Evolutionary conservation across 2,797 vertebrate species (phyloP), one percentile per base, ranked within the genome.

Genomic region (Lacerta agilis): DNA sequence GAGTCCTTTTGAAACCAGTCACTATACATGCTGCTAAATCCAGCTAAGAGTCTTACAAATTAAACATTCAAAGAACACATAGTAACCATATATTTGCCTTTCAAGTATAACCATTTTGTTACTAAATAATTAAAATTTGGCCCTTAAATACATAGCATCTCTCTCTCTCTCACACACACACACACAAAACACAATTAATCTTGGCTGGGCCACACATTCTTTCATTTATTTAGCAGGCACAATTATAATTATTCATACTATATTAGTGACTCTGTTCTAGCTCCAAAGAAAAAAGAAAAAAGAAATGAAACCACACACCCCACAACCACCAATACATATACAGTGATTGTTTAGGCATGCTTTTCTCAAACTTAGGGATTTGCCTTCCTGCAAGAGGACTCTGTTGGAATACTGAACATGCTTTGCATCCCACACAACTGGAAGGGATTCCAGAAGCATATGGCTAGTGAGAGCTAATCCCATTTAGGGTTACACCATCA

Each of bases 401-500:
- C 91, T 82, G 36, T 86, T 90, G 55, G 86, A 8, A 58, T 38
- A 79, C 33, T n/a, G 80, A 92, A 87, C 79, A 43, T 77, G 83
- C 91, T 67, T 41, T 85, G 38, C 49, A 86, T 87, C 66, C 69
- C 87, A 86, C 78, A 89, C 2, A 7, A n/a, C 5, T 85, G n/a
- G 38, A 13, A 61, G n/a, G 76, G 10, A 3, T 43, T 80, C 23
- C 76, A 88, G 66, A 81, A 69, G 38, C 1, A 91, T 92, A 67
- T 90, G 79, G 49, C n/a, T 88, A 82, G 36, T 15, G 36, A 7
- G 10, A 88, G 2, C 43, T 91, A 95, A 92, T 91, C 79, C n/a
- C 69, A 75, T 36, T 69, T 89, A 17, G 49, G 79, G 93, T 75
- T 88, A 85, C n/a, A 87, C 49, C 61, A 91, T 88, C 36, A 88